Percentiles rank a stretch among this genome's conserved stretches.
These are phyloP conservation scores for Meliscaeva auricollis DNA, from an alignment of 2,888 invertebrate species.

Conservation along the genomic window DNA sequence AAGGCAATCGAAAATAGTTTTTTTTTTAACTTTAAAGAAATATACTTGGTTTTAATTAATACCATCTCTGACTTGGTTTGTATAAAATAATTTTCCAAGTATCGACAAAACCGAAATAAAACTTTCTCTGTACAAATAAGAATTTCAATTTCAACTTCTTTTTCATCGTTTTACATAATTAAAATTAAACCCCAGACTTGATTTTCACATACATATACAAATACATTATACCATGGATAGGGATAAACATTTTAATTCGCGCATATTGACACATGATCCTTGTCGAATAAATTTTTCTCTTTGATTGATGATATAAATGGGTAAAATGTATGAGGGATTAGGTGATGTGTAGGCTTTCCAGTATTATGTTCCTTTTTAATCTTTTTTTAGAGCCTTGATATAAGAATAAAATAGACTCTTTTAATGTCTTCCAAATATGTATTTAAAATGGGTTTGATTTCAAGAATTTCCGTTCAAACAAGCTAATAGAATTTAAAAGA, in stretches of 20 bases:
- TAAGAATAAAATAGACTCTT: background rate
- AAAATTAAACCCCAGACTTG: conserved; percentile 38
- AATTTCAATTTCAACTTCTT: conserved; percentile 42
- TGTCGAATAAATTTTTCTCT: conserved; percentile 4
- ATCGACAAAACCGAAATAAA: conserved; percentile 32
- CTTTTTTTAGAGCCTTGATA: background rate
- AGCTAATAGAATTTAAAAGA: no score
- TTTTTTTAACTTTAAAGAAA: no score
- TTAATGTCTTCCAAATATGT: no score
- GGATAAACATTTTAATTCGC: conserved; percentile 23
- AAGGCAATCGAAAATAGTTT: no score
- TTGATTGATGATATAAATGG: background rate
- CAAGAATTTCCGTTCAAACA: no score
- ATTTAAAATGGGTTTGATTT: no score
- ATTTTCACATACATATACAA: conserved; percentile 5
- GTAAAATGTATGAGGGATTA: conserved; percentile 10
- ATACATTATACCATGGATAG: background rate
- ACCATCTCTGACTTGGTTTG: conserved; percentile 9
- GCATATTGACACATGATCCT: conserved; percentile 32
- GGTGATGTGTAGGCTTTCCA: conserved; percentile 1
- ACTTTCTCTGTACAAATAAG: conserved; percentile 37
- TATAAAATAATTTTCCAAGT: conserved; percentile 7
- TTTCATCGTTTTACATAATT: conserved; percentile 29
- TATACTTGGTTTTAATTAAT: conserved; percentile 54
- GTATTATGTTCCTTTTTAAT: background rate